A percentile compares a stretch with the other conserved stretches of the same genome.
phyloP scores from a whole-genome alignment of 2,888 invertebrate genomes.

The Aricia artaxerxes region DNA sequence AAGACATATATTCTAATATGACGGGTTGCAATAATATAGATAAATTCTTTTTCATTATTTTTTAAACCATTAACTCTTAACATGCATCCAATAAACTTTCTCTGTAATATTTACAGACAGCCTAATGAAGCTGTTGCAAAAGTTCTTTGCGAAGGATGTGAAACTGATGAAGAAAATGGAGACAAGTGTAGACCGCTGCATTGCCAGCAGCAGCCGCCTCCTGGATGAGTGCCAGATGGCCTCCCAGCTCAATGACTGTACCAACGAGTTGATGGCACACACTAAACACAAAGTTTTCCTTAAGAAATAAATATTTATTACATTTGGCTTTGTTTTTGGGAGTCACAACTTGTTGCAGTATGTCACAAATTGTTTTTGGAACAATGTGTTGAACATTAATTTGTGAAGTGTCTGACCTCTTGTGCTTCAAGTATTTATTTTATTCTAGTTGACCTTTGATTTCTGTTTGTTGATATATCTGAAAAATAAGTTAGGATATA shows the following conservation, averaged over 20 bases:
- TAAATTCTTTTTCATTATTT: neutral
- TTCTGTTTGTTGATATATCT: neutral
- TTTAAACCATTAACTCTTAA: neutral
- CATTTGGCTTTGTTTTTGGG: neutral
- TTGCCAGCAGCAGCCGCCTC: conserved; percentile 54
- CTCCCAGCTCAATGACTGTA: conserved; percentile 65
- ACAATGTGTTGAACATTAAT: too few species aligned
- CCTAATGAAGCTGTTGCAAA: conserved; percentile 59
- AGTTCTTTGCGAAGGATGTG: conserved; percentile 68
- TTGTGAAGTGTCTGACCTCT: neutral
- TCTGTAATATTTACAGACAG: conserved; percentile 52
- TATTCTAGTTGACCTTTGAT: neutral
- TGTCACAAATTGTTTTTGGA: neutral
- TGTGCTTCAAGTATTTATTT: neutral
- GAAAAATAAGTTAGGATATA: neutral
- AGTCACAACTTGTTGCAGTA: neutral
- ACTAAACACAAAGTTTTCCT: conserved; percentile 64
- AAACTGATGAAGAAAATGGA: conserved; percentile 69
- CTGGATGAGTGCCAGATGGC: conserved; percentile 64
- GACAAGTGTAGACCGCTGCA: conserved; percentile 65
- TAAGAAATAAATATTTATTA: conserved; percentile 51
- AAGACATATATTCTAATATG: too few species aligned
- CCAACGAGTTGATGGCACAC: conserved; percentile 66
- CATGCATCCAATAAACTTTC: neutral
- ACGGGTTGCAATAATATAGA: too few species aligned